Conservation (phyloP, 2,797 vertebrate species). For the Phataginus tricuspis region DNA sequence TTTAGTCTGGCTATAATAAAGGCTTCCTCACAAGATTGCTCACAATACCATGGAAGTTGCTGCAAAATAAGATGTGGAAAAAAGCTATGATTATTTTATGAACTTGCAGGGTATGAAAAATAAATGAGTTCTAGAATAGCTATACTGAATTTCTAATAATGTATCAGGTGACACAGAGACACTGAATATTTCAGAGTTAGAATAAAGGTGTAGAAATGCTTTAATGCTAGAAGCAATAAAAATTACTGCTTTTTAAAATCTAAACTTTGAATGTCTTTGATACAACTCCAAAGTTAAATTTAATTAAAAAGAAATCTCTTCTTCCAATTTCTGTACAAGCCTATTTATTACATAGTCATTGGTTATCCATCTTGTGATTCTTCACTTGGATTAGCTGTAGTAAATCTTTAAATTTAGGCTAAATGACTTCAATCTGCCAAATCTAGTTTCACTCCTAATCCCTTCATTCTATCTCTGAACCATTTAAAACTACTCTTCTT, state of each 20-base stretch:
- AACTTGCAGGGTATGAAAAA: constrained; percentile 64
- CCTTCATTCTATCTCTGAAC: not conserved
- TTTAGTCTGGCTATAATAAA: not conserved
- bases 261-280: not conserved
- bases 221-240: not conserved
- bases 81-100: constrained; percentile 60
- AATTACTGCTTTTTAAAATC: not conserved
- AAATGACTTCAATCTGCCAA: not conserved
- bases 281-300: not conserved
- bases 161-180: constrained; percentile 7
- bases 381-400: not conserved
- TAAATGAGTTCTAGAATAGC: constrained; percentile 46
- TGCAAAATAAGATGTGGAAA: constrained; percentile 31
- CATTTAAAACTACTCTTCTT: not conserved
- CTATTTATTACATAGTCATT: accelerated
- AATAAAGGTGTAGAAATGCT: not conserved
- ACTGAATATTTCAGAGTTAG: not conserved
- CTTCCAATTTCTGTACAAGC: not conserved
- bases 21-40: not conserved
- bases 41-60: not conserved
- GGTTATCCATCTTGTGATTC: not conserved
- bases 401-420: not conserved
- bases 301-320: not conserved
- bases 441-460: not conserved
- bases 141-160: not conserved